Percentiles rank a stretch among this genome's conserved stretches.
These are phyloP conservation scores for Lepus europaeus DNA, from an alignment of 2,113 vertebrate genomes.

Conservation along the genomic window DNA sequence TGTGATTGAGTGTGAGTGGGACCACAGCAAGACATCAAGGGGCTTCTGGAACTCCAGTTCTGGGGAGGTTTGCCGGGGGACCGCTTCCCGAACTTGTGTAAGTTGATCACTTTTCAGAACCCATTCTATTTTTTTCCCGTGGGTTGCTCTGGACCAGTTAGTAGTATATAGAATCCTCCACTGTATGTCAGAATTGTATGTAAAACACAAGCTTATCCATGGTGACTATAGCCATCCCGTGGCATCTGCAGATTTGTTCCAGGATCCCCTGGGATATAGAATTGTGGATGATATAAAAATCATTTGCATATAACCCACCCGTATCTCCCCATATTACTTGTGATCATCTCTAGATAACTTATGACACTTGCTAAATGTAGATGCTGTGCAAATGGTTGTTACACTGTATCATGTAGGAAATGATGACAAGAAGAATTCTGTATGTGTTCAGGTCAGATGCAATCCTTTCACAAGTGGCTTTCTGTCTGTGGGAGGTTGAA, in stretches of 20 bases:
- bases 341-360: not conserved
- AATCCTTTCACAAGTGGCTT: no score
- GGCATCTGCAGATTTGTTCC: not conserved
- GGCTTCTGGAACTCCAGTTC: no score
- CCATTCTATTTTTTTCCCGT: not conserved
- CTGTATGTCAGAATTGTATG: not conserved
- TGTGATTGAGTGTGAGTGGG: not conserved
- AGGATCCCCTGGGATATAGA: not conserved
- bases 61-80: not conserved
- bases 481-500: no score
- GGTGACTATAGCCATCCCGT: no score
- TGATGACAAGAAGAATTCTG: not conserved
- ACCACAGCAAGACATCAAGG: not conserved
- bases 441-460: not conserved
- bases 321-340: not conserved
- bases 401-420: not conserved
- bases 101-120: not conserved
- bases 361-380: no score
- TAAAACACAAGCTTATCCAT: not conserved
- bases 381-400: not conserved
- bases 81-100: not conserved
- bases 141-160: not conserved
- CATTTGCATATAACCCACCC: not conserved
- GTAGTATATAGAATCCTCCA: not conserved
- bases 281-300: not conserved